phyloP scores from a whole-genome alignment of 2,888 invertebrate genomes.

The Macaria liturata region DNA sequence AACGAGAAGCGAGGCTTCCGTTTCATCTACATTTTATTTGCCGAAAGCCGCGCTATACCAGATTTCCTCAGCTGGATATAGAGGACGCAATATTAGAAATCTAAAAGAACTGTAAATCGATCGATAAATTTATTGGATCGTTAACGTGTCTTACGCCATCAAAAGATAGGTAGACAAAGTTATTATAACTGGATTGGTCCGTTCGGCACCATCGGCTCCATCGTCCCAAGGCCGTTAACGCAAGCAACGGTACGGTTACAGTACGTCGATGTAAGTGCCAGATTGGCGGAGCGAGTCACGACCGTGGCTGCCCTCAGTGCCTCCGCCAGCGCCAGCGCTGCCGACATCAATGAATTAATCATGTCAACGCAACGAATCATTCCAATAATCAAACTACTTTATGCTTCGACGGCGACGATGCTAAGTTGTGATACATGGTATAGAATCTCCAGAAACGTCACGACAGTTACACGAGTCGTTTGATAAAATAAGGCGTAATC shows the following conservation, averaged over 20 bases:
- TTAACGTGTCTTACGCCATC: conserved; percentile 21
- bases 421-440: no score
- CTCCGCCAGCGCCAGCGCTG: conserved; percentile 45
- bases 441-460: no score
- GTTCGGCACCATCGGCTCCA: conserved; percentile 58
- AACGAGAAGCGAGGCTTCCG: conserved; percentile 33
- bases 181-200: conserved; percentile 42
- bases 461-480: no score
- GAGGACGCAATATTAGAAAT: no score
- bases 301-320: conserved; percentile 41
- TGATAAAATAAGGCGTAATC: no score
- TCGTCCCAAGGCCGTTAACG: conserved; percentile 68
- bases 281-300: conserved; percentile 63
- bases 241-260: conserved; percentile 69
- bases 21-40: conserved; percentile 15
- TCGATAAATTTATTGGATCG: neutral
- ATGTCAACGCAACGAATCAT: neutral
- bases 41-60: no score
- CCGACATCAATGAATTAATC: conserved; percentile 45
- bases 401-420: no score
- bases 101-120: neutral
- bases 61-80: no score
- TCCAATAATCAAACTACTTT: neutral
- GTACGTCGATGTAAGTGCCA: conserved; percentile 51
- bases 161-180: conserved; percentile 47